Conservation (phyloP, 2,113 vertebrate species). For the Mormyrus iriodes region DNA sequence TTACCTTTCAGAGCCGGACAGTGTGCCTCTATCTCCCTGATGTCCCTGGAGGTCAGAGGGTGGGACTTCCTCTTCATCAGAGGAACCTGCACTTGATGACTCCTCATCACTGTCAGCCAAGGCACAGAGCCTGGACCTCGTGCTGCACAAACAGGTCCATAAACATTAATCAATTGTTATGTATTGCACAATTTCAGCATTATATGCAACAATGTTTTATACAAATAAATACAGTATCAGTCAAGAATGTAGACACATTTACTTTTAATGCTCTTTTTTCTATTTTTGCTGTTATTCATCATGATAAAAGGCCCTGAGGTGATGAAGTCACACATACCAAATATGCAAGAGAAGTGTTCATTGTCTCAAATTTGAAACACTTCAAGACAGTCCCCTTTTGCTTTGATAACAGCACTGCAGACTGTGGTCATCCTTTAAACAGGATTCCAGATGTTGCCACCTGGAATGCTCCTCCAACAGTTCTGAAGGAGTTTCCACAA, state of each 20-base stretch:
- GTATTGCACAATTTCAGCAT: neutral
- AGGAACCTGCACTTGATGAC: constrained; percentile 78
- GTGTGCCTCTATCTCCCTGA: constrained; percentile 53
- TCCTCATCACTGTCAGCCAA: constrained; percentile 80
- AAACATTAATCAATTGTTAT: neutral
- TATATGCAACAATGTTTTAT: neutral
- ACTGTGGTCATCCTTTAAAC: neutral
- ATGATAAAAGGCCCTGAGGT: neutral
- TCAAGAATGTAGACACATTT: neutral
- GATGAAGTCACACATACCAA: neutral
- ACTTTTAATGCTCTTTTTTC: neutral
- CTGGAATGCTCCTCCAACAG: neutral
- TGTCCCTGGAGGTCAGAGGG: constrained; percentile 51
- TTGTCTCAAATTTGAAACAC: neutral
- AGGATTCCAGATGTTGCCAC: neutral
- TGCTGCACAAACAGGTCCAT: constrained; percentile 24
- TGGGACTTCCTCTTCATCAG: constrained; percentile 69
- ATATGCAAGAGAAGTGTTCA: neutral
- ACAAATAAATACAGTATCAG: neutral
- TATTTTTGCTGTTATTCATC: neutral
- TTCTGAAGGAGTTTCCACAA: too few species aligned
- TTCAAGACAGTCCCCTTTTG: neutral
- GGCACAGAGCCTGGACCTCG: constrained; percentile 55
- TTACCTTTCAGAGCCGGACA: constrained; percentile 61
- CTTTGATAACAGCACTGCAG: neutral